phyloP scores from a whole-genome alignment of 2,797 vertebrate genomes.

The Galagoides demidoff region DNA sequence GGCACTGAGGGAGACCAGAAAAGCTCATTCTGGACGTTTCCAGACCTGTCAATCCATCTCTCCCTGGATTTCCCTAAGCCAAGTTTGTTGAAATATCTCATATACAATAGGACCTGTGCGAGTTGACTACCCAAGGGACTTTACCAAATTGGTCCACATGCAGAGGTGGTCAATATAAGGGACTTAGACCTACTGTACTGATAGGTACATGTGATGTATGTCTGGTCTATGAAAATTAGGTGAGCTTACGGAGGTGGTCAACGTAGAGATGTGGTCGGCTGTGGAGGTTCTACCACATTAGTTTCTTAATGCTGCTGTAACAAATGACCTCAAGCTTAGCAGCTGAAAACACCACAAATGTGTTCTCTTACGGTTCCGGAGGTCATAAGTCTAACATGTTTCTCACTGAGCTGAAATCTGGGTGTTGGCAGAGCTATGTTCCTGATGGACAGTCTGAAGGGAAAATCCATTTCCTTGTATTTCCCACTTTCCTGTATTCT shows the following conservation, averaged over 20 bases:
- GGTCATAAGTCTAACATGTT: background rate
- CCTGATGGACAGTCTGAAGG: background rate
- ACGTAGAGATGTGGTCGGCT: too few species aligned
- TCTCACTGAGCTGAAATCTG: background rate
- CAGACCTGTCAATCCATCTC: background rate
- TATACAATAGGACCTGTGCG: too few species aligned
- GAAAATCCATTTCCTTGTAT: rapidly evolving
- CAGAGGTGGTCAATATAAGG: too few species aligned
- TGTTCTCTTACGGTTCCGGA: background rate
- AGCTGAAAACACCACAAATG: background rate
- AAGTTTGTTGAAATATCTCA: background rate
- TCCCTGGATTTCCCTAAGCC: background rate
- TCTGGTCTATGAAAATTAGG: too few species aligned
- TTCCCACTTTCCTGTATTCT: background rate
- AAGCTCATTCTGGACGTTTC: background rate
- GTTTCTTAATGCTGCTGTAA: background rate
- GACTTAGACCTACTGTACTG: too few species aligned
- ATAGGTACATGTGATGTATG: too few species aligned
- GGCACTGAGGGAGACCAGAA: rapidly evolving
- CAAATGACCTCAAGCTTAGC: background rate
- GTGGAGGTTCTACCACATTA: background rate
- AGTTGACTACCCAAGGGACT: too few species aligned
- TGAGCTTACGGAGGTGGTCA: too few species aligned
- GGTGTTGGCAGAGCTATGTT: background rate
- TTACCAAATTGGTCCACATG: too few species aligned